These are phyloP conservation scores for Pteria penguin DNA, from an alignment of 2,888 invertebrate genomes.

Conservation along the genomic window DNA sequence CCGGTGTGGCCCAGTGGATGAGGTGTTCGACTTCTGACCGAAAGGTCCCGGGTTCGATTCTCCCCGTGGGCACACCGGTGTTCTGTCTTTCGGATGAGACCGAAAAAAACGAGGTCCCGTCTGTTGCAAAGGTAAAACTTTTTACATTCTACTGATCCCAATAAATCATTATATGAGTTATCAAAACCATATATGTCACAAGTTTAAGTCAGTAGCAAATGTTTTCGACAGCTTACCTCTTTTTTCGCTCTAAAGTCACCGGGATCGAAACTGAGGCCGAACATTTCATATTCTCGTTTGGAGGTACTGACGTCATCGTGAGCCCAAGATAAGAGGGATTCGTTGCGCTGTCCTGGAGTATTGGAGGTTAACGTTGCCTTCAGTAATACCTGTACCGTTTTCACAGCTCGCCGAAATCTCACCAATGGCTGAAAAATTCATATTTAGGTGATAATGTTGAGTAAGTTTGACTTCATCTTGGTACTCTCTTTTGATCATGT, in stretches of 20 bases:
- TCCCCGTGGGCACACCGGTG: no score
- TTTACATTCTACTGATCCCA: no score
- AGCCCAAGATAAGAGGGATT: constrained; percentile 67
- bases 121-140: not conserved
- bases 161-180: no score
- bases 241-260: constrained; percentile 68
- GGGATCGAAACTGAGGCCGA: constrained; percentile 74
- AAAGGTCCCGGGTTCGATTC: no score
- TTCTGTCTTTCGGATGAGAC: no score
- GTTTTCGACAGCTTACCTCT: constrained; percentile 72
- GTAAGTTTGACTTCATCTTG: not conserved
- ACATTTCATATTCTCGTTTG: constrained; percentile 61
- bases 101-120: no score
- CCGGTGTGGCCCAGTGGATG: no score
- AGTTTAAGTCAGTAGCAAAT: no score
- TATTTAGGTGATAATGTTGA: no score
- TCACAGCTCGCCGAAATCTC: constrained; percentile 67
- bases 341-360: constrained; percentile 45
- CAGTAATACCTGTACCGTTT: constrained; percentile 65
- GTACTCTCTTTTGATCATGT: no score
- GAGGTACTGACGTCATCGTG: constrained; percentile 68
- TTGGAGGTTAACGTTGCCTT: constrained; percentile 61
- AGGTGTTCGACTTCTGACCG: no score
- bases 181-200: no score
- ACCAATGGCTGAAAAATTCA: constrained; percentile 67